Base-by-base conservation (phyloP, 2,888 invertebrate genomes). In the Cataglyphis rosenhaueri region DNA sequence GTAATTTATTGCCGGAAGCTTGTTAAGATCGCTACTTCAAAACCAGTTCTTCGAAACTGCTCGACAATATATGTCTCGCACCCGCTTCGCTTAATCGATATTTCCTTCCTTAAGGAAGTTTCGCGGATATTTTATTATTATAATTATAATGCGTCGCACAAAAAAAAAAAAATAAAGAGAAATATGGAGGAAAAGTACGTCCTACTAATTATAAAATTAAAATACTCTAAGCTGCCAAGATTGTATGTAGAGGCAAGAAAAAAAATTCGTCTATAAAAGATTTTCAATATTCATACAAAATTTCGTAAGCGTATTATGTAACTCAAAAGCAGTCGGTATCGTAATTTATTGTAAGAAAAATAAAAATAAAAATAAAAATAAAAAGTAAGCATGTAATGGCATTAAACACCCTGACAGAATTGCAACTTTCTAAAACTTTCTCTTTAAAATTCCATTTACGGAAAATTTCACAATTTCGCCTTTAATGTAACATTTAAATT, bases 1-100 rank as follows among this genome's bases (percentile, higher is more conserved):
- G 44, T 79, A 79, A 79, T 79, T 79, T 79, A 79, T 79, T 70
- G 32, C 78, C 78, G 78, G 78, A 79, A 79, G 35, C 78, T 78
- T 70, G 57, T 79, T 79, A 79, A 79, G 70, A 79, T 79, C 70
- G 70, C 78, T 79, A 59, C 21, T 78, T 70, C 78, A 59, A 41
- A 79, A 79, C 78, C 78, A 70, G 78, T 79, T 79, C 70, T 59
- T 70, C 70, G 21, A 59, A 70, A 59, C 59, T 68, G 44, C 57
- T 59, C 70, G 78, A 79, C 35, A 70, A 59, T 79, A 44, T 70
- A 78, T 78, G 57, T 78, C 57, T 35, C 57, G 59, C 59, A 18
- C 78, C 70, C 57, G 70, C 44, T 70, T 9, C 32, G 44, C 21
- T 44, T 78, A 70, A 78, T 79, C 78, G 44, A 79, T 70, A 59